Conservation (phyloP, 1,140 invertebrate species). For the Diorhabda elongata region DNA sequence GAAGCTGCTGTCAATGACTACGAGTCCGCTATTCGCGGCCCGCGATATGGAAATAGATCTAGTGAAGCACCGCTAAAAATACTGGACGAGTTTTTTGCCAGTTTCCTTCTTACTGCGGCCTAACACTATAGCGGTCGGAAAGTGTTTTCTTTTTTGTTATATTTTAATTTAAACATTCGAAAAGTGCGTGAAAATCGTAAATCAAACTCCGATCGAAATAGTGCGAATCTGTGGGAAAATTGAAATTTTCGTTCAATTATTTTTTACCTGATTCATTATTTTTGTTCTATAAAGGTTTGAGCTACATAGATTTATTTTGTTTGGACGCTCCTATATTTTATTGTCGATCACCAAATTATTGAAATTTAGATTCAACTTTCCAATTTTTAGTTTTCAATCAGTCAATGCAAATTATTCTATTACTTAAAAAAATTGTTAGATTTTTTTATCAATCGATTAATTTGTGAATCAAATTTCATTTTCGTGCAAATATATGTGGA, state of each 20-base stretch:
- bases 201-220: slow-evolving; percentile 21
- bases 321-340: neutral
- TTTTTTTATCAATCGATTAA: too few relatives aligned
- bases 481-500: too few relatives aligned
- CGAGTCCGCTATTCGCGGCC: slow-evolving; percentile 11
- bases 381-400: too few relatives aligned
- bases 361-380: too few relatives aligned
- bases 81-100: slow-evolving; percentile 31
- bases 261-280: slow-evolving; percentile 7
- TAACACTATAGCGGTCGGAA: slow-evolving; percentile 22
- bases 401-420: too few relatives aligned
- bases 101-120: slow-evolving; percentile 30
- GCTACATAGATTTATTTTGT: neutral
- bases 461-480: too few relatives aligned
- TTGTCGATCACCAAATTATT: too few relatives aligned
- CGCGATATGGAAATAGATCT: slow-evolving; percentile 31
- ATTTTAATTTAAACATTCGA: neutral
- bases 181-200: slow-evolving; percentile 7
- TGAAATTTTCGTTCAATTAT: neutral
- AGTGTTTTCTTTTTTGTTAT: slow-evolving; percentile 2
- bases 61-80: slow-evolving; percentile 34
- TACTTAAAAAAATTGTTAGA: too few relatives aligned
- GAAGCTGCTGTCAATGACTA: slow-evolving; percentile 15
- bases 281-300: slow-evolving; percentile 8
- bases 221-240: slow-evolving; percentile 14